Evolutionary conservation across 2,797 vertebrate species (phyloP), one percentile per base, ranked within the genome.

Genomic region (Botia almorhae): DNA sequence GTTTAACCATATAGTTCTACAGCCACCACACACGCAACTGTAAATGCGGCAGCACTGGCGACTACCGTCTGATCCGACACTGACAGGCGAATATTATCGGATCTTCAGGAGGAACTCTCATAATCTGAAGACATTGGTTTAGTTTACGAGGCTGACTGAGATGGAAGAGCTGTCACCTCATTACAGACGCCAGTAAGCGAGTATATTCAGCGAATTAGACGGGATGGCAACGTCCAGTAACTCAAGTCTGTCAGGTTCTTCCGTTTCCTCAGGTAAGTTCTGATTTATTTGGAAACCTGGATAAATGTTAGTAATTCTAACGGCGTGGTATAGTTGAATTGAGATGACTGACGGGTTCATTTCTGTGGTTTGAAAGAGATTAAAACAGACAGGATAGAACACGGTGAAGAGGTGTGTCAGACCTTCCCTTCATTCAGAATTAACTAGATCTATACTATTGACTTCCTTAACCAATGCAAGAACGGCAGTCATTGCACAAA

Each of bases 241-340:
- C 95, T 98, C 97, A 84, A 99, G 97, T 90, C 93, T 98, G 89
- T 98, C 97, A 76, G 96, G 97, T 90, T 98, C 97, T 75, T 99
- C 97, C 3, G 88, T 98, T 84, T 98, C 97, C 90, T 98, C 97
- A 29, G 97, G 97, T 98, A 92, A 96, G 96, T 95, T 53, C 82
- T 88, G 46, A 50, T 65, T 74, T 16, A 48, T 82, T 48, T 56
- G 68, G 29, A 5, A 81, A 63, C 58, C 26, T 8, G 70, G 19
- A 16, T 50, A 46, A 14, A n/a, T 33, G 4, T 2, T 56, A 43
- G 29, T 67, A 53, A 19, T 53, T 71, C 23, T 61, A 61, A 61
- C 13, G 13, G 23, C 33, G 74, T 26, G 33, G 55, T 4, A 33
- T 58, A 29, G 16, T 5, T 3, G 17, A 58, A 48, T 16, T 14